These are phyloP conservation scores for Scylla paramamosain DNA, from an alignment of 1,140 invertebrate species.

Conservation along the genomic window DNA sequence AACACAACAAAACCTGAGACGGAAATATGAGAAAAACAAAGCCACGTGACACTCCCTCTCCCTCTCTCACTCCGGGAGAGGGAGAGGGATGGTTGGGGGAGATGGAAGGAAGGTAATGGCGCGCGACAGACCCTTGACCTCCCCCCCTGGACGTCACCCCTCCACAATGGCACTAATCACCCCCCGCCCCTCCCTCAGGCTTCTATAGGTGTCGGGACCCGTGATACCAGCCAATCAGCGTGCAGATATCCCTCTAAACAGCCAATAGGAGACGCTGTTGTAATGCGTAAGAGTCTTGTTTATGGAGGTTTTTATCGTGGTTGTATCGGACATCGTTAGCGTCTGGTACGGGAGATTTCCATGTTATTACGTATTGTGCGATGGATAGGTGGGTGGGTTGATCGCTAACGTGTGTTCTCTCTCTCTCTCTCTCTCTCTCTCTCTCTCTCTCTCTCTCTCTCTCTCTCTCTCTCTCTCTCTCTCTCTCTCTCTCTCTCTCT, in stretches of 20 bases:
- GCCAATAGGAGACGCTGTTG: background rate
- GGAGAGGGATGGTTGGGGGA: background rate
- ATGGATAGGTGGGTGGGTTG: background rate
- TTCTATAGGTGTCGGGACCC: background rate
- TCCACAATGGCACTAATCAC: conserved; percentile 13
- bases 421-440: conserved; percentile 17
- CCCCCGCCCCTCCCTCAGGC: background rate
- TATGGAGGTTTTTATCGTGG: background rate
- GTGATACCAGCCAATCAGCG: background rate
- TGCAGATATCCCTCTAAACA: background rate
- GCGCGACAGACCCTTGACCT: conserved; percentile 7
- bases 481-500: background rate
- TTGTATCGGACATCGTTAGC: background rate
- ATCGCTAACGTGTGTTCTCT: background rate
- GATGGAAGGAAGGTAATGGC: background rate
- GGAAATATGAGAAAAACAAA: background rate
- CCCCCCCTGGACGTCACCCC: background rate
- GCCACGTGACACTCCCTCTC: background rate
- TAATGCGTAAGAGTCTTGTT: background rate
- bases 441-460: conserved; percentile 21
- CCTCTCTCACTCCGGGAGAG: too few species aligned
- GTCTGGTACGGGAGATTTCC: background rate
- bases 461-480: background rate
- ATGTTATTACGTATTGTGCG: background rate
- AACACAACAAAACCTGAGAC: background rate